These are phyloP conservation scores for Anoncus sp. DNA, from an alignment of 2,888 invertebrate species.

Conservation along the genomic window DNA sequence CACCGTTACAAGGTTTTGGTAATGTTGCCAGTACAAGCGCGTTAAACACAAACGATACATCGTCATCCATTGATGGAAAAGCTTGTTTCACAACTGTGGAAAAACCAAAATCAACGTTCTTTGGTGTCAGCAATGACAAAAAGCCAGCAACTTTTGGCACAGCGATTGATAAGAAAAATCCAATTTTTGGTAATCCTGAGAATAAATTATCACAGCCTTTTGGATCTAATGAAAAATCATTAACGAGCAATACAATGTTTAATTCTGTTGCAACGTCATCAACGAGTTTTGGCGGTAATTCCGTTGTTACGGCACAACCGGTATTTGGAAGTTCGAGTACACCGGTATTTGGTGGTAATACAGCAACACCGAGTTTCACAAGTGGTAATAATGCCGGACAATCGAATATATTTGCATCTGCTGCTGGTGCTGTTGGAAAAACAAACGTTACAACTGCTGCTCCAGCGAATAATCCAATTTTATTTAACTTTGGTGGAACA, in stretches of 20 bases:
- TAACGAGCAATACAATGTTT: slow-evolving; percentile 64
- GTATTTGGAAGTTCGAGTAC: slow-evolving; percentile 67
- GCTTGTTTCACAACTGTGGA: slow-evolving; percentile 27
- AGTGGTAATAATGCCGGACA: slow-evolving; percentile 49
- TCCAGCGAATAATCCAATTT: slow-evolving; percentile 59
- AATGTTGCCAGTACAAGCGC: slow-evolving; percentile 14
- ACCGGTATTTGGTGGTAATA: slow-evolving; percentile 69
- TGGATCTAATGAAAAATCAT: slow-evolving; percentile 52
- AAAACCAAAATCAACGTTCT: slow-evolving; percentile 63
- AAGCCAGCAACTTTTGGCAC: slow-evolving; percentile 66
- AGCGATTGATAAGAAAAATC: slow-evolving; percentile 61
- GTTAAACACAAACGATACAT: no score
- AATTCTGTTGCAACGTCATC: slow-evolving; percentile 63
- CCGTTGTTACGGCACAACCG: slow-evolving; percentile 22
- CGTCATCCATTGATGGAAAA: not conserved
- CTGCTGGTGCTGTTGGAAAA: slow-evolving; percentile 33
- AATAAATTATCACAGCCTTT: slow-evolving; percentile 63
- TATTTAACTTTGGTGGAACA: slow-evolving; percentile 76
- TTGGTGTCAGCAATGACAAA: slow-evolving; percentile 64
- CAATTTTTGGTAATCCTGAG: slow-evolving; percentile 68
- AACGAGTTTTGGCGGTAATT: slow-evolving; percentile 29
- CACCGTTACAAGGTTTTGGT: slow-evolving; percentile 38
- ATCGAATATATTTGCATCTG: slow-evolving; percentile 69
- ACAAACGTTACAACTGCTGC: slow-evolving; percentile 50
- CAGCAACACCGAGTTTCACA: slow-evolving; percentile 63